phyloP scores from a whole-genome alignment of 2,888 invertebrate species.

The Coelopa pilipes region DNA sequence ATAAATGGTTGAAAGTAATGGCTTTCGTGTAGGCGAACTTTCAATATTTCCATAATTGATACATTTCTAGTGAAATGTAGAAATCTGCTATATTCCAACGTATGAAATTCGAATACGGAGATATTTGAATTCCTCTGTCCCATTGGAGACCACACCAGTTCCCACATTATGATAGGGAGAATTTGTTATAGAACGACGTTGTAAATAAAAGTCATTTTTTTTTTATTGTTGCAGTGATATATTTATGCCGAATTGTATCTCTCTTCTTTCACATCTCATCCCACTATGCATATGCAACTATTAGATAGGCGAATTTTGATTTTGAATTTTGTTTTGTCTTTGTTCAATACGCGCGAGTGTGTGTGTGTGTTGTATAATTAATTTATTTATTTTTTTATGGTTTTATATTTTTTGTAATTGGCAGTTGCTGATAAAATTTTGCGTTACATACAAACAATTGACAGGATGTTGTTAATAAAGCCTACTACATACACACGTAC shows the following conservation, averaged over 20 bases:
- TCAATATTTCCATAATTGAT: too few species aligned
- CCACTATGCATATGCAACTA: conserved; percentile 21
- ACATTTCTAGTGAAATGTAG: too few species aligned
- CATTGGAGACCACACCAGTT: too few species aligned
- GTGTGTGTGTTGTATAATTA: not conserved
- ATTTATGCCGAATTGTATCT: conserved; percentile 12
- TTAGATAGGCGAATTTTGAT: conserved; percentile 26
- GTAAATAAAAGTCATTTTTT: too few species aligned
- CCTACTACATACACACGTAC: conserved; percentile 3
- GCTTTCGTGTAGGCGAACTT: too few species aligned
- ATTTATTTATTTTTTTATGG: not conserved
- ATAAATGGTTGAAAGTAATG: too few species aligned
- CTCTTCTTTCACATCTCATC: not conserved
- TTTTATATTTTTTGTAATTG: too few species aligned
- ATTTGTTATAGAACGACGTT: too few species aligned
- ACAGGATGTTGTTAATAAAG: conserved; percentile 20
- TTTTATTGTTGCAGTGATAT: conserved; percentile 15
- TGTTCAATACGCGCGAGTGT: conserved; percentile 1
- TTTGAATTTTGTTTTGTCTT: conserved; percentile 4
- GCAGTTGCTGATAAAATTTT: conserved; percentile 11
- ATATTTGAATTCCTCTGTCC: too few species aligned
- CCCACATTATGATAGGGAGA: too few species aligned
- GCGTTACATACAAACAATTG: conserved; percentile 22
- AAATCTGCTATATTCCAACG: too few species aligned
- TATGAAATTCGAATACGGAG: too few species aligned